These are phyloP conservation scores for Anoplopoma fimbria DNA, from an alignment of 2,113 vertebrate species.

Conservation along the genomic window DNA sequence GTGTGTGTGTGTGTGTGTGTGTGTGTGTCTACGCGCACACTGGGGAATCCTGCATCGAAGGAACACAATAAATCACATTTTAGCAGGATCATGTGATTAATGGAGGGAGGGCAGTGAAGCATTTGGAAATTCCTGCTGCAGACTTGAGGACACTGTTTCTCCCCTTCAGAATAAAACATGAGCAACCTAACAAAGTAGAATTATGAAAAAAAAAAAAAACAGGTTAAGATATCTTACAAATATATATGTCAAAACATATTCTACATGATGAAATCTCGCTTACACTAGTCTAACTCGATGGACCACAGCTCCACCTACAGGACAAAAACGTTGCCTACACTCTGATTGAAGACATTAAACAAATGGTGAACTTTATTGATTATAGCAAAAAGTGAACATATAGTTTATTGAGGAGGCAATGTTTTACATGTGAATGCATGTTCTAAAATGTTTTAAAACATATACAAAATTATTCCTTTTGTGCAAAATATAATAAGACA, in stretches of 20 bases:
- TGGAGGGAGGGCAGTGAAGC: slow-evolving; percentile 1
- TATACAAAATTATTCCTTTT: slow-evolving; percentile 2
- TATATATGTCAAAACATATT: not conserved
- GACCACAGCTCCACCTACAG: slow-evolving; percentile 60
- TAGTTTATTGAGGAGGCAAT: not conserved
- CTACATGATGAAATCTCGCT: not conserved
- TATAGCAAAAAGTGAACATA: not conserved
- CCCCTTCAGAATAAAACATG: not conserved
- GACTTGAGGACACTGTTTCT: slow-evolving; percentile 31
- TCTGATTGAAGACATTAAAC: not conserved
- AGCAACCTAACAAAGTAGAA: too few species aligned
- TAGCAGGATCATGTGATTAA: slow-evolving; percentile 63
- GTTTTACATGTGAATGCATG: not conserved
- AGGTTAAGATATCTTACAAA: not conserved
- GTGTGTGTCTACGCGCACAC: slow-evolving; percentile 17
- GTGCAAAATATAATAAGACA: slow-evolving; percentile 31
- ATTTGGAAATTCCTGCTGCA: slow-evolving; percentile 29
- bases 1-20: slow-evolving; percentile 23
- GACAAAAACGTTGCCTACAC: slow-evolving; percentile 12
- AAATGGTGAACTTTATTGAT: slow-evolving; percentile 27
- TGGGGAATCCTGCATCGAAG: slow-evolving; percentile 43
- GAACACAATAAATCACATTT: slow-evolving; percentile 59
- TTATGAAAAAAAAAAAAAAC: not conserved
- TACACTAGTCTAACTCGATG: not conserved
- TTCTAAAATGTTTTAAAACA: not conserved